phyloP scores from a whole-genome alignment of 2,113 vertebrate genomes.

The Channa argus region DNA sequence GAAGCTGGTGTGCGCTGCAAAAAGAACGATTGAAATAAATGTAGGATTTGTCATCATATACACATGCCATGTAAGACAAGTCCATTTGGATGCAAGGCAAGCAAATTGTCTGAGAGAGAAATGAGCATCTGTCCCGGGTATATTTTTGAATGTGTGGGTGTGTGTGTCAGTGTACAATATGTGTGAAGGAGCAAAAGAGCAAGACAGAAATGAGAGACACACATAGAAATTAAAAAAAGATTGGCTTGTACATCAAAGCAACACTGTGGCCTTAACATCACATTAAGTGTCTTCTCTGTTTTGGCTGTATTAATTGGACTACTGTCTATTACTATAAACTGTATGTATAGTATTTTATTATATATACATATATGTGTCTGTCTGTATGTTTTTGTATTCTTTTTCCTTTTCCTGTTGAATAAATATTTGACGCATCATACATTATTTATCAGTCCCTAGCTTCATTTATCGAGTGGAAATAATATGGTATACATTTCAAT shows the following conservation, averaged over 20 bases:
- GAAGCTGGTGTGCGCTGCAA: conserved; percentile 59
- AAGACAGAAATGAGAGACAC: conserved; percentile 15
- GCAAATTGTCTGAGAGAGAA: conserved; percentile 77
- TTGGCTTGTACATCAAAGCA: conserved; percentile 37
- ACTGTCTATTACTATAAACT: conserved; percentile 17
- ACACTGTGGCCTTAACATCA: conserved; percentile 29
- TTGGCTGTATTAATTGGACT: conserved; percentile 67
- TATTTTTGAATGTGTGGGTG: conserved; percentile 44
- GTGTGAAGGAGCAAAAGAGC: conserved; percentile 20
- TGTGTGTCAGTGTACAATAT: conserved; percentile 36
- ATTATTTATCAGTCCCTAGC: conserved; percentile 79
- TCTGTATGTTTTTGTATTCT: conserved; percentile 36
- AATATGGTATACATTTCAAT: conserved; percentile 78
- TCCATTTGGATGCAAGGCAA: conserved; percentile 73
- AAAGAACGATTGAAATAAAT: conserved; percentile 72
- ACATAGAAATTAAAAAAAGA: conserved; percentile 42
- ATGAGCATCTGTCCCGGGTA: conserved; percentile 60
- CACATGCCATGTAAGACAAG: conserved; percentile 60
- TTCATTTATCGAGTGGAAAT: conserved; percentile 81
- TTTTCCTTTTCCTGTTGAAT: conserved; percentile 67
- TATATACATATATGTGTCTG: conserved; percentile 16
- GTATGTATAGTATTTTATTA: conserved; percentile 51
- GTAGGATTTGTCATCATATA: conserved; percentile 77
- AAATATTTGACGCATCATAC: conserved; percentile 80
- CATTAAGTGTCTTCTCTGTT: conserved; percentile 45